Conservation (phyloP, 2,797 vertebrate species). For the Xenentodon cancila region DNA sequence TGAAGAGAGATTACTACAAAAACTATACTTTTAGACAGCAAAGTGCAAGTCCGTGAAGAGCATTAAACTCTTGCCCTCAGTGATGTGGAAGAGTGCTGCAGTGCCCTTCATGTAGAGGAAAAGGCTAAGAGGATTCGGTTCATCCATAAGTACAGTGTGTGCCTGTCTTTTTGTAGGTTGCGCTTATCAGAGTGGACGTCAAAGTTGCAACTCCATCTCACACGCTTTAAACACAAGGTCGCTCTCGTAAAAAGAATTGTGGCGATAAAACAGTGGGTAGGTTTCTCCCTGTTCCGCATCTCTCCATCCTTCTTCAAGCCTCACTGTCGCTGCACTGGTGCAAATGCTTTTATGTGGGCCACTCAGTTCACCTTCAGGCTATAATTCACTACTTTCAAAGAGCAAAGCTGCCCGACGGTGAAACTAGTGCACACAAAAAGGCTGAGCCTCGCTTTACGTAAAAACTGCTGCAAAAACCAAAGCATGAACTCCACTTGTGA, state of each 20-base stretch:
- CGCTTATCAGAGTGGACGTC: slow-evolving; percentile 59
- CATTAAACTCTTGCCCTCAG: slow-evolving; percentile 53
- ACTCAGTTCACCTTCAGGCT: slow-evolving; percentile 57
- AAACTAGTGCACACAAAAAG: slow-evolving; percentile 22
- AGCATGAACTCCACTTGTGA: slow-evolving; percentile 31
- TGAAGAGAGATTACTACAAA: background rate
- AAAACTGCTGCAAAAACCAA: slow-evolving; percentile 18
- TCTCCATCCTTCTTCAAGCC: slow-evolving; percentile 63
- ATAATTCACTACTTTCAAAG: slow-evolving; percentile 64
- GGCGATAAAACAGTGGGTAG: slow-evolving; percentile 60
- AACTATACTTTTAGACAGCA: background rate
- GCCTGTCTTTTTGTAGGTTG: slow-evolving; percentile 50
- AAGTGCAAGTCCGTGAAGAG: slow-evolving; percentile 38
- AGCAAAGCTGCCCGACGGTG: slow-evolving; percentile 42
- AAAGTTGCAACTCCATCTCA: slow-evolving; percentile 51
- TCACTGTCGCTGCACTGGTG: slow-evolving; percentile 34
- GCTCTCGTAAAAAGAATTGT: slow-evolving; percentile 55
- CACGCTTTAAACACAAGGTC: slow-evolving; percentile 59
- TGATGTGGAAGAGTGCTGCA: slow-evolving; percentile 68
- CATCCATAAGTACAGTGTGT: slow-evolving; percentile 56
- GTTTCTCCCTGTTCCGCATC: slow-evolving; percentile 60
- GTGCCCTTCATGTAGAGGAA: slow-evolving; percentile 72
- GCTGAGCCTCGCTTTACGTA: slow-evolving; percentile 1
- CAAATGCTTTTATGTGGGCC: slow-evolving; percentile 57
- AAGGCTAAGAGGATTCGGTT: slow-evolving; percentile 69